A percentile compares a stretch with the other conserved stretches of the same genome.
Evolutionary conservation across 2,113 vertebrate genomes (phyloP).

Genomic region (Lonchura striata): DNA sequence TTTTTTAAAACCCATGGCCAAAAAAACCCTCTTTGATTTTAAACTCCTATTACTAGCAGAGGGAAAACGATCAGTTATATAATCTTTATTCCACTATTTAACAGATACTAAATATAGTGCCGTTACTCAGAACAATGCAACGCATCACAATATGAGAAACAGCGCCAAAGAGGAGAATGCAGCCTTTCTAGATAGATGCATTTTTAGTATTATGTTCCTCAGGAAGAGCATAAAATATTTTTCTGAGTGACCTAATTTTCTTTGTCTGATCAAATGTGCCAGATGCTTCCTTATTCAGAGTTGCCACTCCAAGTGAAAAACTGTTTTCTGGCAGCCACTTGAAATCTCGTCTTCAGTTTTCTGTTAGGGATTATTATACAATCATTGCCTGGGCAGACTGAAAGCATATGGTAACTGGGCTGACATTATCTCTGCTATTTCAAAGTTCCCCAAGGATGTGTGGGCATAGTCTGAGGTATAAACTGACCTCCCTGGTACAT

Average conservation of each 20-base stretch:
- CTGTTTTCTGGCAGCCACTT: slow-evolving; percentile 65
- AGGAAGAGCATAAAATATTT: slow-evolving; percentile 60
- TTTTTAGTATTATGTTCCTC: slow-evolving; percentile 52
- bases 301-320: slow-evolving; percentile 66
- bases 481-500: not conserved
- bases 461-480: slow-evolving; percentile 10
- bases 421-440: slow-evolving; percentile 40
- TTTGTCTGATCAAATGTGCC: slow-evolving; percentile 68
- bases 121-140: slow-evolving; percentile 16
- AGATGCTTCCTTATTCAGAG: slow-evolving; percentile 69
- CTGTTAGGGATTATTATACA: slow-evolving; percentile 64
- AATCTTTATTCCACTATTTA: slow-evolving; percentile 33
- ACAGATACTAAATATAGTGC: slow-evolving; percentile 35
- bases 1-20: not conserved
- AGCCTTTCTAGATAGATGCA: not conserved
- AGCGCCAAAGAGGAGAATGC: not conserved
- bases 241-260: slow-evolving; percentile 68
- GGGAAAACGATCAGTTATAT: not conserved
- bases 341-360: slow-evolving; percentile 60
- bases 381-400: slow-evolving; percentile 51
- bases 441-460: slow-evolving; percentile 24
- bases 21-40: slow-evolving; percentile 1
- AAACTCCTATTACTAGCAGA: not conserved
- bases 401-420: slow-evolving; percentile 54
- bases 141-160: slow-evolving; percentile 19